A percentile compares a stretch with the other conserved stretches of the same genome.
These are phyloP conservation scores for Amphibalanus amphitrite DNA, from an alignment of 1,140 invertebrate species.

Conservation along the genomic window DNA sequence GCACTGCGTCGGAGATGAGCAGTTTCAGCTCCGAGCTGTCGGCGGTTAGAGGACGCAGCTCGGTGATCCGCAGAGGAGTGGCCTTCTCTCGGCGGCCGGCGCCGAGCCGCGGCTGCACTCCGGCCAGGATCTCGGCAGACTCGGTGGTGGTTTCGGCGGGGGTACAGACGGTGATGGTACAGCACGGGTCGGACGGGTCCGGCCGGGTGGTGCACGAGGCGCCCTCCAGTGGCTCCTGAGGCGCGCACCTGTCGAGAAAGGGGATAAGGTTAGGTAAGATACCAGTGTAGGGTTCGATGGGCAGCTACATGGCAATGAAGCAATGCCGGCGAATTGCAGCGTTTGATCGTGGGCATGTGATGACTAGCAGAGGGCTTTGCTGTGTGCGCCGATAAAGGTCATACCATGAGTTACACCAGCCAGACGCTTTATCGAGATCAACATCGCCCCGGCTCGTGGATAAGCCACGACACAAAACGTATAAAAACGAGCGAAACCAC, in stretches of 20 bases:
- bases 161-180: slow-evolving; percentile 26
- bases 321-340: too few species aligned
- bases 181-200: slow-evolving; percentile 26
- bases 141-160: slow-evolving; percentile 8
- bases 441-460: too few species aligned
- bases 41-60: neutral
- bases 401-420: too few species aligned
- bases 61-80: neutral
- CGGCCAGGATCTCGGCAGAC: neutral
- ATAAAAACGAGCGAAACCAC: too few species aligned
- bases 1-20: neutral
- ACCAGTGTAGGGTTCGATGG: too few species aligned
- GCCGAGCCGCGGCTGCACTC: neutral
- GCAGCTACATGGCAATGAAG: too few species aligned
- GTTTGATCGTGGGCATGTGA: too few species aligned
- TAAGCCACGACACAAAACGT: too few species aligned
- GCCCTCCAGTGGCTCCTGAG: neutral
- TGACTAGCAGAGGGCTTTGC: too few species aligned
- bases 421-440: too few species aligned
- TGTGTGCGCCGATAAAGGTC: too few species aligned
- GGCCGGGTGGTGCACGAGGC: slow-evolving; percentile 4
- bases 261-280: too few species aligned
- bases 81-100: neutral
- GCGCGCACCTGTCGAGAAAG: neutral
- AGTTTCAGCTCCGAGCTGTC: neutral